A percentile compares a stretch with the other conserved stretches of the same genome.
phyloP scores from a whole-genome alignment of 2,888 invertebrate species.

The Epinotia demarniana region DNA sequence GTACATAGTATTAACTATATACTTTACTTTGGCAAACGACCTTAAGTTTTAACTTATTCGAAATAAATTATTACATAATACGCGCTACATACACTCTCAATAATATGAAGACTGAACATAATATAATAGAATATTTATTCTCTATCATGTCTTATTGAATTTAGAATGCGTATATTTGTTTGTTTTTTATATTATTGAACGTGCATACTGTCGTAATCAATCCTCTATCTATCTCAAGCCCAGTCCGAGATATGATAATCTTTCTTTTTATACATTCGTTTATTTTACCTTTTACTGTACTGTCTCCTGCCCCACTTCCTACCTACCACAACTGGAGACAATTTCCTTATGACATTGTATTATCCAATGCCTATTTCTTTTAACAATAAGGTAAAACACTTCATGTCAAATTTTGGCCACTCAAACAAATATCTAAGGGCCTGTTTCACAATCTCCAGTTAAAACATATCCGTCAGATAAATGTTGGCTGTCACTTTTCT shows the following conservation, averaged over 20 bases:
- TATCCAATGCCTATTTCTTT: no score
- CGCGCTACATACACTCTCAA: background rate
- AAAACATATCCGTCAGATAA: no score
- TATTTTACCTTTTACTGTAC: background rate
- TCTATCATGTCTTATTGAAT: background rate
- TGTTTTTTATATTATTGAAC: slow-evolving; percentile 1
- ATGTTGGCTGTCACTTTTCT: no score
- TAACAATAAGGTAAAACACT: no score
- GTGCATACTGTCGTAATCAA: background rate
- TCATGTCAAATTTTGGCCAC: no score
- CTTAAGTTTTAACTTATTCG: slow-evolving; percentile 35
- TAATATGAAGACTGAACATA: background rate
- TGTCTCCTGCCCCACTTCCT: no score
- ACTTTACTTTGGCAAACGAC: slow-evolving; percentile 45
- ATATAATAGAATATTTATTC: background rate
- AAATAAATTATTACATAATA: slow-evolving; percentile 28
- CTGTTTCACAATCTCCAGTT: no score
- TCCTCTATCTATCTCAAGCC: background rate
- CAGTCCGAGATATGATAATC: background rate
- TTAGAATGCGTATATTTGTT: background rate
- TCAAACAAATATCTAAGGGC: background rate
- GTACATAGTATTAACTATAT: slow-evolving; percentile 22
- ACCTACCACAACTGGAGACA: no score
- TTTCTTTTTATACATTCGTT: background rate
- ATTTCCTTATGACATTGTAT: no score